Evolutionary conservation across 2,797 vertebrate species (phyloP).

Genomic region (Sebastes nivosus): DNA sequence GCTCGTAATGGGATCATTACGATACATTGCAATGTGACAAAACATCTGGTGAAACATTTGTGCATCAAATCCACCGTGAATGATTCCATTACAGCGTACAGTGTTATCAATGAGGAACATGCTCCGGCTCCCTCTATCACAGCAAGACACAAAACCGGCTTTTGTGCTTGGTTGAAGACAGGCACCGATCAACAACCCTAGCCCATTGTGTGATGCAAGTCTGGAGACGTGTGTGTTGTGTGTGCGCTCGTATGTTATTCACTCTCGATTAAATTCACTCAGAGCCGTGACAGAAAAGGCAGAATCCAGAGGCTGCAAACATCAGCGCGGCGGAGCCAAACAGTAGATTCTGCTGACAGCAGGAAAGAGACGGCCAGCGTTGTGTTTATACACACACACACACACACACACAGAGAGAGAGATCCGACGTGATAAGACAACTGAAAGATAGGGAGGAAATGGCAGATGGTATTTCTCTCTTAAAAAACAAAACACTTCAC

Average conservation of each 20-base stretch:
- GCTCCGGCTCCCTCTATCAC: conserved; percentile 52
- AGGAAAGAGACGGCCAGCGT: conserved; percentile 10
- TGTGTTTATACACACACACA: conserved; percentile 37
- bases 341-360: conserved; percentile 59
- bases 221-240: conserved; percentile 6
- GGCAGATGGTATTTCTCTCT: conserved; percentile 28
- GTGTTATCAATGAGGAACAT: conserved; percentile 67
- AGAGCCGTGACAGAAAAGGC: conserved; percentile 38
- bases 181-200: conserved; percentile 37
- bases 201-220: conserved; percentile 37
- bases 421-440: conserved; percentile 49
- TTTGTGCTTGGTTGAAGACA: conserved; percentile 57
- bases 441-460: conserved; percentile 32
- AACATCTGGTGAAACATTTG: conserved; percentile 54
- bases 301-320: conserved; percentile 53
- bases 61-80: conserved; percentile 61
- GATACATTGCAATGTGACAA: conserved; percentile 46
- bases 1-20: conserved; percentile 48
- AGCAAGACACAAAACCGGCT: conserved; percentile 44
- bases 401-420: not conserved
- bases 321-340: conserved; percentile 38
- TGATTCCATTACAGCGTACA: conserved; percentile 56
- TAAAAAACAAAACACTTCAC: not conserved
- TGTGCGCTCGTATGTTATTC: conserved; percentile 17
- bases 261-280: conserved; percentile 45